Base-by-base conservation (phyloP, 2,113 vertebrate genomes). In the Xyrauchen texanus region DNA sequence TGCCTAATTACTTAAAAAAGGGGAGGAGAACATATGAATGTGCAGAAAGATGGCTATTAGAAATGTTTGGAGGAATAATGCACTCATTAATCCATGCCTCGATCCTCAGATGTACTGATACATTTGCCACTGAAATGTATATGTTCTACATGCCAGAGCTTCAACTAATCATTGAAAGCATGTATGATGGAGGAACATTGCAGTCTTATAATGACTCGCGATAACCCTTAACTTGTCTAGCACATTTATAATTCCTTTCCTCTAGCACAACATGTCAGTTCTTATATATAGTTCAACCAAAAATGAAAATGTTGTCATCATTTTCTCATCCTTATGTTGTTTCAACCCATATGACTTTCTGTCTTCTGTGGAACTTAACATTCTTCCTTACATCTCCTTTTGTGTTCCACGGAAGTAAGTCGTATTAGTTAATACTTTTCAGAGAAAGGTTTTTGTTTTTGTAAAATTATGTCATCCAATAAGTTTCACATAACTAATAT, bases 51-150 rank as follows among this genome's bases (percentile, higher is more conserved):
- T 57, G 44, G 68, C 69, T 73, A 80, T 80, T 80, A 80, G 62
- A 74, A 45, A 80, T 15, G 61, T 73, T 66, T 74, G 52, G 49
- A 66, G 78, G 63, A 52, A 73, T 58, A 62, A 80, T 66, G 64
- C 7, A 62, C 74, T 76, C 21, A 65, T 76, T 76, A 65, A 76
- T 53, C n/a, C 61, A 62, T 53, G 47, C 73, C 47, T 53, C 42
- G 73, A 76, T 64, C 61, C 61, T 12, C 61, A 45, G 74, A 66
- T 66, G 62, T 34, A 51, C 72, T 74, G 72, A 63, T 74, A 74
- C 21, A 1, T 16, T 74, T 74, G 45, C 16, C 62, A 13, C 4
- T 63, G 61, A 76, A 65, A 76, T n/a, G 55, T n/a, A 15, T 55
- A 49, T 75, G 72, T 75, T 51, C 9, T 75, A 75, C 70, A 72